These are phyloP conservation scores for Onthophagus sagittarius DNA, from an alignment of 2,888 invertebrate genomes.

Conservation along the genomic window DNA sequence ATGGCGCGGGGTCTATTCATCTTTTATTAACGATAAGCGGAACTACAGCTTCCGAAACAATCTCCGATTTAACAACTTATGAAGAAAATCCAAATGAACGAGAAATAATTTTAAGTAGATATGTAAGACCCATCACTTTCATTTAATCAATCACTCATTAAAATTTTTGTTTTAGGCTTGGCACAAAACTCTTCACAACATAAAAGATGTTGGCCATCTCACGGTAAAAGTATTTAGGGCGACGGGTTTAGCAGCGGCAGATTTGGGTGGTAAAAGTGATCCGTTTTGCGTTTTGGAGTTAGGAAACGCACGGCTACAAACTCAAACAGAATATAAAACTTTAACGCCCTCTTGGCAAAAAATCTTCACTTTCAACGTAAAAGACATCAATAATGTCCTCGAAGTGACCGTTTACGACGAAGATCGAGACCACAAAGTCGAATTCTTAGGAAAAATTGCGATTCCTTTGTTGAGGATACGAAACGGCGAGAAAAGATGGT, in stretches of 20 bases:
- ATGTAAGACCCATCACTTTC: slow-evolving; percentile 54
- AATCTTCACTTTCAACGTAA: slow-evolving; percentile 95
- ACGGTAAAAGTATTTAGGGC: slow-evolving; percentile 89
- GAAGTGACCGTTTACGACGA: slow-evolving; percentile 97
- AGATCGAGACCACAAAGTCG: slow-evolving; percentile 96
- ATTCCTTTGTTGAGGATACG: slow-evolving; percentile 82
- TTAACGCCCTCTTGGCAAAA: slow-evolving; percentile 97
- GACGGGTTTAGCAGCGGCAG: slow-evolving; percentile 88
- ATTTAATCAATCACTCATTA: neutral
- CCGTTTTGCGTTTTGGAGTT: slow-evolving; percentile 97
- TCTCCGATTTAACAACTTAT: slow-evolving; percentile 84
- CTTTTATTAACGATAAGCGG: slow-evolving; percentile 92
- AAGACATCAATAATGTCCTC: slow-evolving; percentile 91
- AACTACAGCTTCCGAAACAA: slow-evolving; percentile 87
- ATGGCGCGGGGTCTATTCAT: slow-evolving; percentile 80
- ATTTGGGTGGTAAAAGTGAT: slow-evolving; percentile 96
- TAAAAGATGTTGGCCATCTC: slow-evolving; percentile 88
- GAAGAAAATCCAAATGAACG: slow-evolving; percentile 74
- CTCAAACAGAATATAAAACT: slow-evolving; percentile 98
- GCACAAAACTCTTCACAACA: slow-evolving; percentile 64
- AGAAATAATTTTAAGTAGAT: slow-evolving; percentile 60
- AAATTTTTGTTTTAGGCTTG: slow-evolving; percentile 54
- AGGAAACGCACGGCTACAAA: slow-evolving; percentile 91
- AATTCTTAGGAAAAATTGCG: slow-evolving; percentile 81
- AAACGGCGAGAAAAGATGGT: slow-evolving; percentile 93